Evolutionary conservation across 2,113 vertebrate species (phyloP).

Genomic region (Conger conger): DNA sequence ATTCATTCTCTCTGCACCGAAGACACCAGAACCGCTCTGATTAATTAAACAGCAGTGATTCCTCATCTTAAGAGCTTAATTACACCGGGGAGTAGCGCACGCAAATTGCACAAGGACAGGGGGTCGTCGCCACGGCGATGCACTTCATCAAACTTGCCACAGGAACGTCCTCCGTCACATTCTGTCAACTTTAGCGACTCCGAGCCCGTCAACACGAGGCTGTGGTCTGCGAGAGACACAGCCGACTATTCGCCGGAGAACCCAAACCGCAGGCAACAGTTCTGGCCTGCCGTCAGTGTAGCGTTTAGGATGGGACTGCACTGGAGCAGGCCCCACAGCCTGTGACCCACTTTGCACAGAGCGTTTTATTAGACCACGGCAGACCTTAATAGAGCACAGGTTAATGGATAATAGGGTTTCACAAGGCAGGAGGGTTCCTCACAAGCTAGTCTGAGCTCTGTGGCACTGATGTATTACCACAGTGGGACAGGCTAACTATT

Average conservation of each 20-base stretch:
- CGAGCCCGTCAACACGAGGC: neutral
- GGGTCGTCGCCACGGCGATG: conserved; percentile 35
- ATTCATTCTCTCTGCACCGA: conserved; percentile 35
- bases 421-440: too few species aligned
- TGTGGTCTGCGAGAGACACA: conserved; percentile 15
- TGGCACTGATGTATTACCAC: too few species aligned
- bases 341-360: neutral
- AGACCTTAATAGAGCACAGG: neutral
- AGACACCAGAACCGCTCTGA: conserved; percentile 54
- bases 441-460: too few species aligned
- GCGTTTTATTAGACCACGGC: neutral
- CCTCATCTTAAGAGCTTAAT: conserved; percentile 55
- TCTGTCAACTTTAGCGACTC: neutral
- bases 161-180: conserved; percentile 20
- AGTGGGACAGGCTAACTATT: too few species aligned
- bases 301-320: neutral
- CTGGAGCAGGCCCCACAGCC: neutral
- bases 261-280: neutral
- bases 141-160: conserved; percentile 45
- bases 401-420: too few species aligned
- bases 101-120: conserved; percentile 47
- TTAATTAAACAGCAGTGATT: conserved; percentile 64
- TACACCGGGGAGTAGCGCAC: conserved; percentile 41
- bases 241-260: conserved; percentile 34
- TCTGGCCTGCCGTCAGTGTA: neutral